Conservation (phyloP, 2,797 vertebrate species). For the Sus cebifrons region DNA sequence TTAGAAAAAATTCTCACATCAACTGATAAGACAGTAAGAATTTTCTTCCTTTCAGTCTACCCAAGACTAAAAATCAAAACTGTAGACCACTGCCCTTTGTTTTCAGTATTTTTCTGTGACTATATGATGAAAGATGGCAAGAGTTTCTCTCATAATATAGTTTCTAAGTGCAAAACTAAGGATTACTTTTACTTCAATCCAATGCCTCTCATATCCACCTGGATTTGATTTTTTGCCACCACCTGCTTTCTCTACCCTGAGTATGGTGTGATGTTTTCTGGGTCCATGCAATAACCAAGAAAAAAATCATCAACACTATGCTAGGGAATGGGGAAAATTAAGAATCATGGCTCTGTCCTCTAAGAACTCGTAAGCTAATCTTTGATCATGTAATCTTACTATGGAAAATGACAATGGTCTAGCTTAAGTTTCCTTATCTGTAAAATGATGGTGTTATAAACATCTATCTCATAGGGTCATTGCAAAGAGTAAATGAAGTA, state of each 20-base stretch:
- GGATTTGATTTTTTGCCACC: not conserved
- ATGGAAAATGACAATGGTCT: not conserved
- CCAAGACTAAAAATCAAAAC: not conserved
- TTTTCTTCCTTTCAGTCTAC: not conserved
- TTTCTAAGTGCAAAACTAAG: not conserved
- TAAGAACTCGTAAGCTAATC: not conserved
- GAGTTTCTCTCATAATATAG: not conserved
- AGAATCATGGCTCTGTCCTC: not conserved
- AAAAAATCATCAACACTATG: not conserved
- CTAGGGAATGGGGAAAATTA: not conserved
- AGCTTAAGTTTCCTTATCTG: not conserved
- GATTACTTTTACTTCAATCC: not conserved
- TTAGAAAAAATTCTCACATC: slow-evolving; percentile 11
- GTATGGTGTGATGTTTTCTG: not conserved
- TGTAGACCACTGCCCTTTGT: not conserved
- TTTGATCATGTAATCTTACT: not conserved
- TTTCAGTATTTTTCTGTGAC: not conserved
- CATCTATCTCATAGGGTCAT: not conserved
- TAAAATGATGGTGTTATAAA: not conserved
- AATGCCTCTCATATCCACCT: too few species aligned
- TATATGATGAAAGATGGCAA: not conserved
- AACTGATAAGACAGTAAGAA: not conserved
- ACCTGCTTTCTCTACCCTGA: not conserved
- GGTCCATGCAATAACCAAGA: not conserved
- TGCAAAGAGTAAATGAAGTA: not conserved